Evolutionary conservation across 2,113 vertebrate species (phyloP).

Genomic region (Poeciliopsis prolifica): DNA sequence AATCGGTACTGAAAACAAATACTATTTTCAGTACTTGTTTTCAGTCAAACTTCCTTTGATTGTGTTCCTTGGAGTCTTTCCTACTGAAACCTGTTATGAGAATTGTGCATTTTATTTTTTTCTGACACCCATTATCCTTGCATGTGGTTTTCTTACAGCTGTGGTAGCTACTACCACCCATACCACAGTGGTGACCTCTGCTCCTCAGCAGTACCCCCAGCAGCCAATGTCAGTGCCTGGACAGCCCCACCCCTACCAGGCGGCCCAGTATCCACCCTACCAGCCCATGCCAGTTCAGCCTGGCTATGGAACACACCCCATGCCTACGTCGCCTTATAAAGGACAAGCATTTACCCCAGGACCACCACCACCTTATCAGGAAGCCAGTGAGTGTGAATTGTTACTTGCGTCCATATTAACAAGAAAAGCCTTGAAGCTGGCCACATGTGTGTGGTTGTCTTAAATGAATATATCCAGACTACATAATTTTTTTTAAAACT

Average conservation of each 20-base stretch:
- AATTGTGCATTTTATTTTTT: neutral
- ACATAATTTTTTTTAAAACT: too few species aligned
- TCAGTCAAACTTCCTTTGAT: neutral
- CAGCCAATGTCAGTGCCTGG: constrained; percentile 59
- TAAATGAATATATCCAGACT: too few species aligned
- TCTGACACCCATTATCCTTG: constrained; percentile 1
- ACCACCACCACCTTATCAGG: constrained; percentile 88
- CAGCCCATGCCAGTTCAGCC: constrained; percentile 83
- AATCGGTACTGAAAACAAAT: neutral
- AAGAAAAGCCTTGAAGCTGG: neutral
- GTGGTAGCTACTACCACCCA: constrained; percentile 81
- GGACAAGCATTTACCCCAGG: constrained; percentile 79
- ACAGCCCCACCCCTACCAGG: constrained; percentile 75
- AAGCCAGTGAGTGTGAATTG: constrained; percentile 75
- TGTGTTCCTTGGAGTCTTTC: neutral
- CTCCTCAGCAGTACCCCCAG: constrained; percentile 78
- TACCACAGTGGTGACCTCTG: constrained; percentile 82
- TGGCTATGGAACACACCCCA: constrained; percentile 75
- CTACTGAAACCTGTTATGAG: neutral
- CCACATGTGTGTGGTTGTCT: too few species aligned
- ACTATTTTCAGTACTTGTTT: too few species aligned
- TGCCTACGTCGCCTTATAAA: constrained; percentile 69
- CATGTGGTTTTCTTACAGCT: constrained; percentile 72
- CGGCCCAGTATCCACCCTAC: constrained; percentile 81
- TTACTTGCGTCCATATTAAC: neutral